Evolutionary conservation across 2,113 vertebrate genomes (phyloP).

Genomic region (Rynchops niger): DNA sequence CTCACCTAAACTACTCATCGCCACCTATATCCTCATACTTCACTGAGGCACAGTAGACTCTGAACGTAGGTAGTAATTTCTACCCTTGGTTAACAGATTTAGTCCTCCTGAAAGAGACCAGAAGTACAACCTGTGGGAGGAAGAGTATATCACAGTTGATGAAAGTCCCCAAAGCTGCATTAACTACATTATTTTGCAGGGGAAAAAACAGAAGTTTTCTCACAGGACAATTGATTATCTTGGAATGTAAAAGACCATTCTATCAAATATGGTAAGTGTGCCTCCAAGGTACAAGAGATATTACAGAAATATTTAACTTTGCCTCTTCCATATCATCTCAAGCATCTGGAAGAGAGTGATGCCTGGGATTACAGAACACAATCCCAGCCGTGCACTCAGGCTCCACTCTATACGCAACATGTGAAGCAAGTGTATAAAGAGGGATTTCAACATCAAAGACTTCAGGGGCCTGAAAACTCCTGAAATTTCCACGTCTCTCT

Average conservation of each 20-base stretch:
- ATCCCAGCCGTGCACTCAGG: neutral
- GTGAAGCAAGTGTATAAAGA: neutral
- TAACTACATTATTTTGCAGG: neutral
- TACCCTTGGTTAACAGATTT: neutral
- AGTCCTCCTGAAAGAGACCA: neutral
- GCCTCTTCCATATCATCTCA: neutral
- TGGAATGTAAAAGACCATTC: neutral
- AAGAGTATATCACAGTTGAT: neutral
- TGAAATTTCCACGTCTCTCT: neutral
- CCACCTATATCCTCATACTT: neutral
- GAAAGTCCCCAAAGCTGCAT: neutral
- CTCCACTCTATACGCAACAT: neutral
- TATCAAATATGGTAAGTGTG: neutral
- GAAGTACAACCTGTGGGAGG: rapidly evolving
- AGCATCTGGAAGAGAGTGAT: neutral
- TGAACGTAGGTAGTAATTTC: neutral
- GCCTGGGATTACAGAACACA: neutral
- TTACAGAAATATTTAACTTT: neutral
- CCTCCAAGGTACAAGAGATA: neutral
- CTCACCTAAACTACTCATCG: neutral
- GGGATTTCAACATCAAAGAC: neutral
- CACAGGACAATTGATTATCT: neutral
- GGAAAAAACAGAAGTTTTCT: neutral
- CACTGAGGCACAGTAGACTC: neutral
- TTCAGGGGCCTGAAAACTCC: neutral